Evolutionary conservation across 2,888 invertebrate species (phyloP).

Genomic region (Drosophila aldrichi): DNA sequence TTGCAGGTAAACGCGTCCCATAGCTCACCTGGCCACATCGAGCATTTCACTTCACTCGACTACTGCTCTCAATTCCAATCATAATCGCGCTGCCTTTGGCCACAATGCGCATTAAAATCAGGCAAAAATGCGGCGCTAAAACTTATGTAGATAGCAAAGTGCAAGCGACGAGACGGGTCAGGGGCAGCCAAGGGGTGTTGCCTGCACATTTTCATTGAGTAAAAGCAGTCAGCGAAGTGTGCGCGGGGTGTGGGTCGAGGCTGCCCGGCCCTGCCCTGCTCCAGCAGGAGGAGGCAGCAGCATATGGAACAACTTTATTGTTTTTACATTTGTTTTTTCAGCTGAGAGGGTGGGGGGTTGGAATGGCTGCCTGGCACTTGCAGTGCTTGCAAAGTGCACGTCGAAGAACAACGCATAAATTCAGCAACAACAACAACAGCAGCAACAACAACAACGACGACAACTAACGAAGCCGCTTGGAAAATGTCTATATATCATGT

Average conservation of each 20-base stretch:
- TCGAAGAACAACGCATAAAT: conserved; percentile 65
- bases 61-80: conserved; percentile 16
- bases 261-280: conserved; percentile 2
- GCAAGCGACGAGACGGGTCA: conserved; percentile 20
- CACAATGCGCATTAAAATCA: conserved; percentile 53
- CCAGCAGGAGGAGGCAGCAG: conserved; percentile 32
- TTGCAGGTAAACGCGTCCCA: conserved; percentile 6
- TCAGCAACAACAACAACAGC: conserved; percentile 20
- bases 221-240: conserved; percentile 43
- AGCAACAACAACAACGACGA: conserved; percentile 19
- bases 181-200: neutral
- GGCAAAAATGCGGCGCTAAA: conserved; percentile 46
- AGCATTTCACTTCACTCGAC: neutral
- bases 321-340: conserved; percentile 73
- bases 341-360: neutral
- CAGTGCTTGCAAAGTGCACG: conserved; percentile 65
- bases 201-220: conserved; percentile 73
- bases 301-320: conserved; percentile 77
- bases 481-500: conserved; percentile 77
- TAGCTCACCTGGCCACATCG: neutral
- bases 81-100: conserved; percentile 40
- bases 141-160: conserved; percentile 65
- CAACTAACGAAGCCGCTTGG: conserved; percentile 55
- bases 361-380: conserved; percentile 52
- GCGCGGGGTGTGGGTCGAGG: conserved; percentile 3